Evolutionary conservation across 2,888 invertebrate species (phyloP).

Genomic region (Sinohyriopsis cumingii): DNA sequence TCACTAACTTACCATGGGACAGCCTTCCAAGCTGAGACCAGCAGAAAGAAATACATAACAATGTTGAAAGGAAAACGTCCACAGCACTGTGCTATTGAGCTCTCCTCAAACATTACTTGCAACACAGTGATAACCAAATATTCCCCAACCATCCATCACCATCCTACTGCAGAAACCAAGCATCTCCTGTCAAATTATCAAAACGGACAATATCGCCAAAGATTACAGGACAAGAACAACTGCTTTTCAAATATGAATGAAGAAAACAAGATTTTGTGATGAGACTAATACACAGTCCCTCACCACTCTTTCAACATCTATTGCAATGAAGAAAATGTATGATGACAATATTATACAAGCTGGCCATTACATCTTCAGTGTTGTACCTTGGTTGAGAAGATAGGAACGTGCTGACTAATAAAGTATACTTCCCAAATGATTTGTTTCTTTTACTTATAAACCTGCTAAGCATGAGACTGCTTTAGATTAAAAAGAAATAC

Average conservation of each 20-base stretch:
- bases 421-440: too few relatives aligned
- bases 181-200: constrained; percentile 10
- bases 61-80: constrained; percentile 33
- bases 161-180: constrained; percentile 13
- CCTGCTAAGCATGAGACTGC: too few relatives aligned
- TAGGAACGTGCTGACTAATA: too few relatives aligned
- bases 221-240: background rate
- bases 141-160: constrained; percentile 36
- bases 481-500: too few relatives aligned
- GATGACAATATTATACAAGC: too few relatives aligned
- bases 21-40: constrained; percentile 26
- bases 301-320: background rate
- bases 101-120: constrained; percentile 43
- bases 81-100: constrained; percentile 30
- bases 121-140: constrained; percentile 47
- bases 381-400: too few relatives aligned
- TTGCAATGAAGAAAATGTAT: too few relatives aligned
- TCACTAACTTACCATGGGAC: constrained; percentile 54
- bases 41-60: constrained; percentile 43
- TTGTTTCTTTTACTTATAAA: too few relatives aligned
- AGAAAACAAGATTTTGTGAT: background rate
- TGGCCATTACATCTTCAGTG: too few relatives aligned
- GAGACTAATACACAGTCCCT: constrained; percentile 6
- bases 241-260: background rate
- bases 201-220: constrained; percentile 15